phyloP scores from a whole-genome alignment of 2,113 vertebrate species.

The Antidorcas marsupialis region DNA sequence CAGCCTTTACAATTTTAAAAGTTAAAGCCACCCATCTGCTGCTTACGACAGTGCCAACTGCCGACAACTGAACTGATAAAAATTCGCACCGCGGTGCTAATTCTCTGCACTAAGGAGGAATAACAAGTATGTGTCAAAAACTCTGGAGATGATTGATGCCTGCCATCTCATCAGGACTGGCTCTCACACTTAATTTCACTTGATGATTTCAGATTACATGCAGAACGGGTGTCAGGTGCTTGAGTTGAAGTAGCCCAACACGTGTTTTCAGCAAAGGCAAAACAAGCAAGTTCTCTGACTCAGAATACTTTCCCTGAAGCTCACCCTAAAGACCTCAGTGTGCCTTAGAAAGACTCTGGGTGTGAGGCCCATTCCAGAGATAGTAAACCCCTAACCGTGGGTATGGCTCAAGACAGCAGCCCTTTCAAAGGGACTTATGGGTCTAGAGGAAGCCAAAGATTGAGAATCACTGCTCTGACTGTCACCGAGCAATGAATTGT shows the following conservation, averaged over 20 bases:
- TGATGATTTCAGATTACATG: slow-evolving; percentile 35
- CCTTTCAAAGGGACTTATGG: not conserved
- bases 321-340: not conserved
- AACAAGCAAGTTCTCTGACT: not conserved
- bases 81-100: slow-evolving; percentile 57
- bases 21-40: slow-evolving; percentile 76
- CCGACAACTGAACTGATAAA: slow-evolving; percentile 47
- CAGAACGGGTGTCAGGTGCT: slow-evolving; percentile 37
- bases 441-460: fast-evolving
- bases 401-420: not conserved
- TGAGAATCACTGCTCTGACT: not conserved
- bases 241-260: fast-evolving
- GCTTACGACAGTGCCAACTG: slow-evolving; percentile 68
- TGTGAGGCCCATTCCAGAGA: fast-evolving
- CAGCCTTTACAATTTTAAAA: slow-evolving; percentile 64
- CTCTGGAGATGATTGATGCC: slow-evolving; percentile 59
- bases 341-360: fast-evolving
- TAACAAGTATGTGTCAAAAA: slow-evolving; percentile 50
- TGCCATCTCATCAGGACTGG: slow-evolving; percentile 47
- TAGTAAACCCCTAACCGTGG: fast-evolving
- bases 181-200: slow-evolving; percentile 26
- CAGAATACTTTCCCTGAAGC: not conserved
- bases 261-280: slow-evolving; percentile 5
- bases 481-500: not conserved
- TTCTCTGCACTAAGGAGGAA: slow-evolving; percentile 54